Conservation (phyloP, 2,888 invertebrate species). For the Selenia dentaria region DNA sequence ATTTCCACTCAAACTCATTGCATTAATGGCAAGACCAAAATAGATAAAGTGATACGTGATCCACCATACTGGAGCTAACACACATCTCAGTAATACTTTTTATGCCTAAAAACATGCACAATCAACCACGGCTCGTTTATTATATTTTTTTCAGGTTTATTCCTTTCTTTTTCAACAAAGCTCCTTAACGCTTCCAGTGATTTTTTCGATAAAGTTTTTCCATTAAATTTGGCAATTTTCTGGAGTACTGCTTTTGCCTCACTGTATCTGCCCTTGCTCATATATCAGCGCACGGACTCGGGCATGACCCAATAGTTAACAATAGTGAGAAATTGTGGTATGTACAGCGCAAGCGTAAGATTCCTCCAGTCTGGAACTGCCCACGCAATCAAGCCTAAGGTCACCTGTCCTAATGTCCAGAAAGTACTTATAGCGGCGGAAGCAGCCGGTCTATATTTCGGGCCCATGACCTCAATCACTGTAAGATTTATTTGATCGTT, state of each 20-base stretch:
- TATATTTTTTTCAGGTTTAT: slow-evolving; percentile 36
- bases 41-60: slow-evolving; percentile 86
- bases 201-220: slow-evolving; percentile 56
- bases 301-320: slow-evolving; percentile 87
- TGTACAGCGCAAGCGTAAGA: slow-evolving; percentile 87
- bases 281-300: slow-evolving; percentile 91
- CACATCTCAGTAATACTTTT: slow-evolving; percentile 49
- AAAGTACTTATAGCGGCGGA: slow-evolving; percentile 15
- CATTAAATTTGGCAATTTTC: slow-evolving; percentile 86
- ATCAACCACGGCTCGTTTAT: slow-evolving; percentile 60
- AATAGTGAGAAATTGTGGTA: slow-evolving; percentile 87
- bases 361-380: slow-evolving; percentile 87
- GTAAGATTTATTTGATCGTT: slow-evolving; percentile 17
- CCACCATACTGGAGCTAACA: slow-evolving; percentile 81
- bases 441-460: slow-evolving; percentile 9
- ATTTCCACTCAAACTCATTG: slow-evolving; percentile 85
- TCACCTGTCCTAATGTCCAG: slow-evolving; percentile 10
- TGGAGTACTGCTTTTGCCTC: slow-evolving; percentile 86
- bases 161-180: slow-evolving; percentile 50
- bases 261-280: slow-evolving; percentile 87
- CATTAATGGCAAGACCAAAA: slow-evolving; percentile 86
- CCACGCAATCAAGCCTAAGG: slow-evolving; percentile 82
- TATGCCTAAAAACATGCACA: slow-evolving; percentile 55
- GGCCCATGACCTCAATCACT: slow-evolving; percentile 74
- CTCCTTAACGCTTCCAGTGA: slow-evolving; percentile 52